Base-by-base conservation (phyloP, 2,113 vertebrate genomes). In the Phalacrocorax aristotelis region DNA sequence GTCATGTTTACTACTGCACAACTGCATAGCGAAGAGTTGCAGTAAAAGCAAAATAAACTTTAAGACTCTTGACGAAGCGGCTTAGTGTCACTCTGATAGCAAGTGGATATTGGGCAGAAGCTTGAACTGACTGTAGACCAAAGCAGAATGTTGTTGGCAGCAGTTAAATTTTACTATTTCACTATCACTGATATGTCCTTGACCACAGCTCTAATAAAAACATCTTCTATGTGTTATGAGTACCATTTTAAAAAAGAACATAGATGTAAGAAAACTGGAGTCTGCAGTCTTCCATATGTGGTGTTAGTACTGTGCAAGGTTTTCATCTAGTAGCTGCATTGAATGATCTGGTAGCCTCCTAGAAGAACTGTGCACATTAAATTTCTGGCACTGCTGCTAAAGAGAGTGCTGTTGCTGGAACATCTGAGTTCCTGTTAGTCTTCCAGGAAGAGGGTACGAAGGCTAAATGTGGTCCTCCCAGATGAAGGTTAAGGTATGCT, bases 11-110 rank as follows among this genome's bases (percentile, higher is more conserved):
- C 97, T 95, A 78, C 86, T 79, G 83, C 21, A 9, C 88, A 92
- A 68, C 88, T 90, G 83, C 88, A 38, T 42, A 12, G 62, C 27
- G 85, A 93, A 70, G 87, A 58, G 70, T 44, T 85, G 79, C 95
- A 66, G 58, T 77, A 74, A 90, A 96, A 97, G 62, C 82, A 92
- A 97, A 97, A 95, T 94, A 96, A 96, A 94, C 76, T 89, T 55
- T 38, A 62, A 62, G 79, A 29, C 42, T 83, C 8, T 92, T 90
- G 83, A 82, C 3, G 7, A 78, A 87, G 88, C 71, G 86, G 51
- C 58, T 94, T 69, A 57, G 46, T 86, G 80, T 85, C 40, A 42
- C n/a, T 83, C 38, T 64, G 84, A 64, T 61, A 76, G 78, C 82
- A 74, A 94, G 42, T 81, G n/a, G 64, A 74, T 81, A 57, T 48